Evolutionary conservation across 2,888 invertebrate genomes (phyloP).

Genomic region (Lochmaea capreae): DNA sequence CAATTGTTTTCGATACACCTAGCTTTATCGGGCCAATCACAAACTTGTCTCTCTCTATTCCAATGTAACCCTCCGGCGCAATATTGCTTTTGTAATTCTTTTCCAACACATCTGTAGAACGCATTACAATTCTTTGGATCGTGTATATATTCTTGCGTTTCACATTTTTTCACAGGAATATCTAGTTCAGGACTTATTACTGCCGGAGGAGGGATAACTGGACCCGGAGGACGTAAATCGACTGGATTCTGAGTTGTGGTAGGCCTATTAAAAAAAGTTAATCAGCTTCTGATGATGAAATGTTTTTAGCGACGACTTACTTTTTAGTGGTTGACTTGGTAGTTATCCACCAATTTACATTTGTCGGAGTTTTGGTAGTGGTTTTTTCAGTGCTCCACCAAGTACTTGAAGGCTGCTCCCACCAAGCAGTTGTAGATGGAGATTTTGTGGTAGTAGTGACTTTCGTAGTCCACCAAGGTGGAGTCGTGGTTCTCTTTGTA

Average conservation of each 20-base stretch:
- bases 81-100: conserved; percentile 76
- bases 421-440: conserved; percentile 59
- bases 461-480: conserved; percentile 55
- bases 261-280: conserved; percentile 17
- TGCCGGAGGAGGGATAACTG: conserved; percentile 65
- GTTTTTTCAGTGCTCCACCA: conserved; percentile 56
- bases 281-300: not conserved
- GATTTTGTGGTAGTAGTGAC: conserved; percentile 57
- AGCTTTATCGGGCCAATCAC: conserved; percentile 85
- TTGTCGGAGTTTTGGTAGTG: conserved; percentile 52
- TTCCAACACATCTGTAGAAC: conserved; percentile 81
- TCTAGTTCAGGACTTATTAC: conserved; percentile 65
- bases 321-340: conserved; percentile 32
- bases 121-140: conserved; percentile 79
- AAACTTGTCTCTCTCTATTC: conserved; percentile 75
- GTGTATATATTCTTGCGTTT: conserved; percentile 67
- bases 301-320: conserved; percentile 20
- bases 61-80: conserved; percentile 87
- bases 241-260: conserved; percentile 24
- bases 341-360: conserved; percentile 38
- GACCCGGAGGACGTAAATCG: conserved; percentile 46
- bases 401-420: conserved; percentile 53
- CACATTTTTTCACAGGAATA: conserved; percentile 60
- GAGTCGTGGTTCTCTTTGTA: conserved; percentile 59
- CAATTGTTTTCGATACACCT: conserved; percentile 69